Percentiles rank a stretch among this genome's conserved stretches.
Evolutionary conservation across 2,797 vertebrate genomes (phyloP).

Genomic region (Ceryle rudis): DNA sequence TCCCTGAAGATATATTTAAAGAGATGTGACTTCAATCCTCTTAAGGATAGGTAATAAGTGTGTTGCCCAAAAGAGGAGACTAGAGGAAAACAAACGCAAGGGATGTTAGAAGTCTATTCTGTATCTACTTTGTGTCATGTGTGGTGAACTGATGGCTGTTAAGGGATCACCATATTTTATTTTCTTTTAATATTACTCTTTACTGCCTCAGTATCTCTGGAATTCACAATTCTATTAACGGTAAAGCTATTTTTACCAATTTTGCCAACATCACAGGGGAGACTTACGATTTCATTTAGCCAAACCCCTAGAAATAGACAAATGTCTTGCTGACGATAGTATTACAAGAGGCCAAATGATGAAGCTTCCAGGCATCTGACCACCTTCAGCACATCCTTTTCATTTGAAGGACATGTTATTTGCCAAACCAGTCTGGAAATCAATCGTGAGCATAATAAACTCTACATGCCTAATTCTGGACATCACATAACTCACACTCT

Average conservation of each 20-base stretch:
- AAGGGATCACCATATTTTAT: neutral
- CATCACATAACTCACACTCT: neutral
- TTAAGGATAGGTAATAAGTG: neutral
- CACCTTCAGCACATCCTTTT: neutral
- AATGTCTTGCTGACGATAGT: neutral
- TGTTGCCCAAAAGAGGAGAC: neutral
- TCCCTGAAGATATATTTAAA: neutral
- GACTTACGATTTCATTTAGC: neutral
- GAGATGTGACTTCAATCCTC: neutral
- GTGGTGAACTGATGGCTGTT: neutral
- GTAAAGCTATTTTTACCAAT: neutral
- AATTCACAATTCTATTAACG: neutral
- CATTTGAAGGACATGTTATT: neutral
- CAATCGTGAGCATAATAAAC: neutral
- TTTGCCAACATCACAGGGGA: accelerated
- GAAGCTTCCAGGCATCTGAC: neutral
- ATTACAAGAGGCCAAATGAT: neutral
- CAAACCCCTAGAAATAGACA: neutral
- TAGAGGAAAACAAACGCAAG: neutral
- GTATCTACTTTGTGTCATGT: neutral
- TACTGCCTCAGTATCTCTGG: neutral
- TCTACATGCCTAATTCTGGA: neutral
- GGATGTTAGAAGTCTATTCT: neutral
- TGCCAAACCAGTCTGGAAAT: neutral
- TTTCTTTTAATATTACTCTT: neutral